Conservation (phyloP, 2,888 invertebrate genomes). For the Endomychus coccineus region DNA sequence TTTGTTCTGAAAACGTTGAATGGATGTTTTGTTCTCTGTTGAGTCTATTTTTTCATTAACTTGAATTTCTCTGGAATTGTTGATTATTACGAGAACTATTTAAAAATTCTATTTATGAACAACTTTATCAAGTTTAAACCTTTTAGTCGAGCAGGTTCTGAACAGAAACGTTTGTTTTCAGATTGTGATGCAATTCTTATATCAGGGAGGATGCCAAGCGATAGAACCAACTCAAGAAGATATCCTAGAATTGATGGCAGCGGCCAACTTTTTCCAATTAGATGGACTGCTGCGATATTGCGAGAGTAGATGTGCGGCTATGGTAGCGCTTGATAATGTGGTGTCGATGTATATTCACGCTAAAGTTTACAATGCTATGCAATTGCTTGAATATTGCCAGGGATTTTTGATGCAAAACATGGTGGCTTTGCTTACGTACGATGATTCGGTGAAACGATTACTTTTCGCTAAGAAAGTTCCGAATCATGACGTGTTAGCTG, state of each 20-base stretch:
- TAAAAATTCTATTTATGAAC: too few relatives aligned
- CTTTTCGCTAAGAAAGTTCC: constrained; percentile 84
- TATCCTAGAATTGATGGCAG: constrained; percentile 82
- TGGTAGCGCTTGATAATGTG: constrained; percentile 80
- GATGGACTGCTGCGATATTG: constrained; percentile 78
- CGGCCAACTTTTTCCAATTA: constrained; percentile 85
- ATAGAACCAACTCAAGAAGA: constrained; percentile 72
- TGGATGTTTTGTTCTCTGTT: too few relatives aligned
- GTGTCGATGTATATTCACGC: constrained; percentile 91
- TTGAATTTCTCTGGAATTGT: too few relatives aligned
- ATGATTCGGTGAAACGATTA: constrained; percentile 80
- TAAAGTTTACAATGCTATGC: constrained; percentile 83
- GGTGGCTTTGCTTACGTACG: constrained; percentile 88
- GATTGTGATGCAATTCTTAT: constrained; percentile 90
- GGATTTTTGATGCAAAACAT: constrained; percentile 86
- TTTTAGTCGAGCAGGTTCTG: too few relatives aligned
- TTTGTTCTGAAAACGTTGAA: too few relatives aligned
- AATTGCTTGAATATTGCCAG: constrained; percentile 83
- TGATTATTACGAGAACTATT: too few relatives aligned
- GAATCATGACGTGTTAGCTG: constrained; percentile 81
- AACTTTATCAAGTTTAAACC: too few relatives aligned
- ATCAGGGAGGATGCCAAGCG: constrained; percentile 78
- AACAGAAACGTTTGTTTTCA: constrained; percentile 33
- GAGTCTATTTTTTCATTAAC: too few relatives aligned
- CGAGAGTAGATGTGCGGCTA: constrained; percentile 75